Conservation (phyloP, 2,797 vertebrate species). For the Lepus oiostolus region DNA sequence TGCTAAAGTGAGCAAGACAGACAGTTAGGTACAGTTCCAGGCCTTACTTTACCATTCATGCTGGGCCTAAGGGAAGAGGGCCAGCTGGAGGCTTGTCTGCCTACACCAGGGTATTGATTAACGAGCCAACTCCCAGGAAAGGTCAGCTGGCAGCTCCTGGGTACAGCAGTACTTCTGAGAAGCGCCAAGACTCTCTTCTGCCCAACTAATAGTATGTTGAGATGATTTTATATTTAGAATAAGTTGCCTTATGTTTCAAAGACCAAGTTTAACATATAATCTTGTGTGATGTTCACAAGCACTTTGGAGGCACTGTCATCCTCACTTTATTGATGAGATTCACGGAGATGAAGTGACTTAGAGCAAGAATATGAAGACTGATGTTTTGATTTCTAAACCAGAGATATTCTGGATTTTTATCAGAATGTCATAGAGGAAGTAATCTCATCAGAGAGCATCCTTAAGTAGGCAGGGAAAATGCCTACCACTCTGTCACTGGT, state of each 20-base stretch:
- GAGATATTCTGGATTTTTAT: not conserved
- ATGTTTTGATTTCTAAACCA: not conserved
- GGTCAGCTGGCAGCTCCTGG: too few species aligned
- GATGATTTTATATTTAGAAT: not conserved
- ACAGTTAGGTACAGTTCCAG: accelerated
- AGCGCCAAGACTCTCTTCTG: not conserved
- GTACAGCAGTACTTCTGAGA: not conserved
- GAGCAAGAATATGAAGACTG: not conserved
- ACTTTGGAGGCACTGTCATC: not conserved
- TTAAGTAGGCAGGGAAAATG: not conserved
- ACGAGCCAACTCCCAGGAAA: not conserved
- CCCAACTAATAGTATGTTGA: not conserved
- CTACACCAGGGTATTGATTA: accelerated
- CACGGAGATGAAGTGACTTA: not conserved
- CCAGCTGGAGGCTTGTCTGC: not conserved
- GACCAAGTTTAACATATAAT: not conserved
- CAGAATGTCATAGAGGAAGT: not conserved
- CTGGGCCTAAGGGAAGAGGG: not conserved
- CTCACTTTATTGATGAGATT: not conserved
- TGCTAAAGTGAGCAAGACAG: not conserved
- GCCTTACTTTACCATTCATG: accelerated
- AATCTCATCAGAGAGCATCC: not conserved
- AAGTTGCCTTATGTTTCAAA: not conserved
- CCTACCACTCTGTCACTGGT: not conserved
- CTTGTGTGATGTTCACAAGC: not conserved